These are phyloP conservation scores for Bothrops jararaca DNA, from an alignment of 2,113 vertebrate species.

Conservation along the genomic window DNA sequence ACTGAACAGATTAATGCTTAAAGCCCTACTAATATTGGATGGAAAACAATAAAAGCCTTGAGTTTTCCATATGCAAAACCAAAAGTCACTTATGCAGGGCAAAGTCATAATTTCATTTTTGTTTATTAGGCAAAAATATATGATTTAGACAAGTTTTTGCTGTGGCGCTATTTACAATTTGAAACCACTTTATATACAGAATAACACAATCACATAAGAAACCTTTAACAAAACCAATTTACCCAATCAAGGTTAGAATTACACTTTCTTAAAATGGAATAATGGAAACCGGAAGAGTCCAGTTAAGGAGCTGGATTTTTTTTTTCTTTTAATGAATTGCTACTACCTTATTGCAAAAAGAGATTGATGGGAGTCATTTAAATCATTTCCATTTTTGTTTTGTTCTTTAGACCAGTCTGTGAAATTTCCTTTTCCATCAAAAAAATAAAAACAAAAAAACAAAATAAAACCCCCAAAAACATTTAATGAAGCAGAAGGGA, in stretches of 20 bases:
- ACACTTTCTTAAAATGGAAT: slow-evolving; percentile 77
- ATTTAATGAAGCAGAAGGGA: slow-evolving; percentile 90
- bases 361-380: slow-evolving; percentile 65
- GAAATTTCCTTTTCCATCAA: slow-evolving; percentile 56
- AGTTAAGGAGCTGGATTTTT: slow-evolving; percentile 79
- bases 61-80: slow-evolving; percentile 26
- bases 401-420: slow-evolving; percentile 70
- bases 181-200: slow-evolving; percentile 97
- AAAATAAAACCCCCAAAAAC: not conserved
- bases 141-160: slow-evolving; percentile 97
- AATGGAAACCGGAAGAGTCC: slow-evolving; percentile 78
- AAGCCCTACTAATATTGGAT: not conserved
- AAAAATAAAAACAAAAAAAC: not conserved
- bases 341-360: slow-evolving; percentile 78
- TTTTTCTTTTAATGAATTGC: slow-evolving; percentile 71
- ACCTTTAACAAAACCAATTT: slow-evolving; percentile 81
- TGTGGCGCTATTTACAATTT: slow-evolving; percentile 96
- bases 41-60: not conserved
- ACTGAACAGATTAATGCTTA: not conserved
- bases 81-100: slow-evolving; percentile 53
- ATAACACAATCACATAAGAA: slow-evolving; percentile 81
- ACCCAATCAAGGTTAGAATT: slow-evolving; percentile 71
- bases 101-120: slow-evolving; percentile 84
- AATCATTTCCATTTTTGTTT: slow-evolving; percentile 59
- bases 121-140: slow-evolving; percentile 99